phyloP scores from a whole-genome alignment of 64 coral and sea anemone genomes.

The Dendronephthya gigantea region DNA sequence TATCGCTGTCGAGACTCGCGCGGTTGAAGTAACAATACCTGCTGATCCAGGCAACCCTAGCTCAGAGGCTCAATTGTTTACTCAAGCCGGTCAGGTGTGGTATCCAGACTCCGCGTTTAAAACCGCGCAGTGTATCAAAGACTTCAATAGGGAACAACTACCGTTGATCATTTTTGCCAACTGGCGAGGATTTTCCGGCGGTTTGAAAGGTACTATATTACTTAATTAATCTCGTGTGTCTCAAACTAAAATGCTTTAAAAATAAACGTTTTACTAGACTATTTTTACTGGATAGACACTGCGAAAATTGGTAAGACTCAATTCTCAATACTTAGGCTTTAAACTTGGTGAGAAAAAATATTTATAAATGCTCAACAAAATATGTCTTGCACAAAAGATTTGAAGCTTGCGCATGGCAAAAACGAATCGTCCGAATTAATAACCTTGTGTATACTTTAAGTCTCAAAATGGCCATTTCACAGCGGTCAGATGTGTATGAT shows the following conservation, averaged over 20 bases:
- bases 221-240: not conserved
- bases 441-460: no score
- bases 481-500: no score
- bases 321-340: no score
- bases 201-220: constrained; percentile 15
- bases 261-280: not conserved
- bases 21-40: constrained; percentile 85
- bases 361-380: no score
- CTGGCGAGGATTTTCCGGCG: constrained; percentile 96
- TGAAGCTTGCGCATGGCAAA: no score
- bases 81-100: constrained; percentile 98
- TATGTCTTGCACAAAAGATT: no score
- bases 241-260: not conserved
- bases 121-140: constrained; percentile 75
- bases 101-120: constrained; percentile 98
- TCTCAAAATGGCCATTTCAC: no score
- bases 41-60: constrained; percentile 91
- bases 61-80: constrained; percentile 67
- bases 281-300: no score
- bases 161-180: constrained; percentile 97
- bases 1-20: constrained; percentile 82
- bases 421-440: no score
- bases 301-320: no score
- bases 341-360: no score
- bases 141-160: constrained; percentile 91